Evolutionary conservation across 2,113 vertebrate species (phyloP).

Genomic region (Rhegmatorhina hoffmannsi): DNA sequence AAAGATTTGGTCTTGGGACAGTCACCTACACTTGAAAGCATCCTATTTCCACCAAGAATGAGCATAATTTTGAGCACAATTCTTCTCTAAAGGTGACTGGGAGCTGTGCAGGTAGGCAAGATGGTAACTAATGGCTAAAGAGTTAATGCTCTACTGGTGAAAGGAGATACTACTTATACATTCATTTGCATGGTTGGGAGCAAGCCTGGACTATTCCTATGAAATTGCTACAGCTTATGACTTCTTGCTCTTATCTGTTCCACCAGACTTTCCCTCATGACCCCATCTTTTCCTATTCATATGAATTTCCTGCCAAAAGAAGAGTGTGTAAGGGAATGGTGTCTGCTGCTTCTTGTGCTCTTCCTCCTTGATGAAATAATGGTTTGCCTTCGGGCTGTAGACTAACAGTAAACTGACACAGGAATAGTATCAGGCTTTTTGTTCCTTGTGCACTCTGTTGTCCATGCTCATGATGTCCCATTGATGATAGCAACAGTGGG

Average conservation of each 20-base stretch:
- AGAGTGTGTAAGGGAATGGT: background rate
- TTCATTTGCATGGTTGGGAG: conserved; percentile 32
- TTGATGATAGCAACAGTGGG: conserved; percentile 12
- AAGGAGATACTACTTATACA: background rate
- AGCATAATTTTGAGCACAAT: background rate
- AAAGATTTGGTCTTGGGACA: background rate
- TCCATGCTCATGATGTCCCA: background rate
- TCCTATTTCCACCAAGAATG: background rate
- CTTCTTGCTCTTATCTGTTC: conserved; percentile 51
- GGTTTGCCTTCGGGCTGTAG: conserved; percentile 22
- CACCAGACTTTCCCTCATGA: conserved; percentile 50
- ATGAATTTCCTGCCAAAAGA: background rate
- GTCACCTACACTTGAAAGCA: background rate
- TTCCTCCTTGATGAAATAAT: conserved; percentile 37
- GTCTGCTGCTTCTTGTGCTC: conserved; percentile 5
- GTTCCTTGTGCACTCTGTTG: background rate
- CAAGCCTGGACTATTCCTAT: background rate
- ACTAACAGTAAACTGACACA: background rate
- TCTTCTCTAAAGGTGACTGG: background rate
- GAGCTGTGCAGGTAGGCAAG: background rate
- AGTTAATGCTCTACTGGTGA: conserved; percentile 3
- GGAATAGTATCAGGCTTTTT: background rate
- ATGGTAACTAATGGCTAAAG: background rate
- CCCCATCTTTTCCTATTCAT: conserved; percentile 20
- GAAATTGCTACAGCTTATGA: conserved; percentile 53